Evolutionary conservation across 2,113 vertebrate species (phyloP).

Genomic region (Antechinus flavipes): DNA sequence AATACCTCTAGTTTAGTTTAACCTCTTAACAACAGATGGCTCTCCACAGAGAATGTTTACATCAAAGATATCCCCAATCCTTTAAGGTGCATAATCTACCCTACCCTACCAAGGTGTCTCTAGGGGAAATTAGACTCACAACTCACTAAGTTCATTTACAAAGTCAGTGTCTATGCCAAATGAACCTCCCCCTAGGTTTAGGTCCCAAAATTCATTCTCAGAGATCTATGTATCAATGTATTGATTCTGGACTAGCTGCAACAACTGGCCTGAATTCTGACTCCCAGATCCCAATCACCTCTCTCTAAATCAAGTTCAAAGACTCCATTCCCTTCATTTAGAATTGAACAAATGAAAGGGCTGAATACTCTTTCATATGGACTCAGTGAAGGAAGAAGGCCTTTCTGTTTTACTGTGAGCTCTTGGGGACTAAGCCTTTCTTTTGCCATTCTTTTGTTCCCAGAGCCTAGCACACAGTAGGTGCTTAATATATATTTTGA

Average conservation of each 20-base stretch:
- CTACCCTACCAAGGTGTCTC: neutral
- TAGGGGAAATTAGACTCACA: neutral
- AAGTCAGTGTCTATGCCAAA: neutral
- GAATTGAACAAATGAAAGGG: neutral
- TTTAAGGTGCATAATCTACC: no score
- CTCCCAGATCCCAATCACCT: neutral
- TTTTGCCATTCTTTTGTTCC: no score
- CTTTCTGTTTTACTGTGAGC: neutral
- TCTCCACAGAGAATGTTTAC: neutral
- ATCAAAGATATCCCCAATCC: neutral
- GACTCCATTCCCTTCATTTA: neutral
- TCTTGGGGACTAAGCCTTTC: neutral
- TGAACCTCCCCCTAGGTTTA: neutral
- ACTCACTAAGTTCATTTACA: neutral
- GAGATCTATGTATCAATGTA: neutral
- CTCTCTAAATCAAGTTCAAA: neutral
- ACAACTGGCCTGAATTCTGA: neutral
- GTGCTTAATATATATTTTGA: neutral
- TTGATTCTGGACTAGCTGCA: neutral
- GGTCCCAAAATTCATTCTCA: neutral
- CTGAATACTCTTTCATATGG: neutral
- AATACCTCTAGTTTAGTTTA: neutral
- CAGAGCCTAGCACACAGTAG: neutral
- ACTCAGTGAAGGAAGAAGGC: neutral
- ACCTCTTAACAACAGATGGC: neutral